phyloP scores from a whole-genome alignment of 2,113 vertebrate genomes.

The Stegastes partitus region DNA sequence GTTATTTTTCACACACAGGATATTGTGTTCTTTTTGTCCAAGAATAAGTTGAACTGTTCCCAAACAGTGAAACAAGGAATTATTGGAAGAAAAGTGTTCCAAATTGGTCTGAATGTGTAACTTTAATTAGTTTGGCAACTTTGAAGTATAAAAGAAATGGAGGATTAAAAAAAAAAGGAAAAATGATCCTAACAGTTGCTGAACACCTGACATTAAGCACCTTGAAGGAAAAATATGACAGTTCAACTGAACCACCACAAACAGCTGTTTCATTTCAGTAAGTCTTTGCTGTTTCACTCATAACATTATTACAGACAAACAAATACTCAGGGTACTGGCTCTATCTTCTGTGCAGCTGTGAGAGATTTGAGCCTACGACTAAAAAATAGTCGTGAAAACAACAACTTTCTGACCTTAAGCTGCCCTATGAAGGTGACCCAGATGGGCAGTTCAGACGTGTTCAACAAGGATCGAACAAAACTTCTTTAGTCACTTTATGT shows the following conservation, averaged over 20 bases:
- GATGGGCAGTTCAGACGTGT: conserved; percentile 2
- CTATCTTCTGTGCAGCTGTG: no score
- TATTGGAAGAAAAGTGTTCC: background rate
- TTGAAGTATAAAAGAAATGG: background rate
- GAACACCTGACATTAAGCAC: background rate
- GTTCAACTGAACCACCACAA: background rate
- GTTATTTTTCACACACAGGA: background rate
- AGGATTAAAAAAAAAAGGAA: background rate
- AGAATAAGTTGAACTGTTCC: background rate
- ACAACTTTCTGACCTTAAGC: background rate
- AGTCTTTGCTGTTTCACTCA: no score
- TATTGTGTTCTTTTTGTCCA: conserved; percentile 1
- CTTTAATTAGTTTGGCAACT: background rate
- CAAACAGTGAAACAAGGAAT: background rate
- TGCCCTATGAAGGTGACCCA: conserved; percentile 39
- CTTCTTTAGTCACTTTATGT: conserved; percentile 27
- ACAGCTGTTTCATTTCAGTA: background rate
- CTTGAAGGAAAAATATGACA: background rate
- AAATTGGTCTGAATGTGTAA: background rate
- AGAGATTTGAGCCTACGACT: background rate
- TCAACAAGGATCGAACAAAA: conserved; percentile 41
- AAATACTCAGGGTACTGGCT: no score
- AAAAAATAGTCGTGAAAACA: background rate
- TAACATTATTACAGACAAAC: no score
- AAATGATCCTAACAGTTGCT: background rate